Base-by-base conservation (phyloP, 2,113 vertebrate genomes). In the Amia ocellicauda region DNA sequence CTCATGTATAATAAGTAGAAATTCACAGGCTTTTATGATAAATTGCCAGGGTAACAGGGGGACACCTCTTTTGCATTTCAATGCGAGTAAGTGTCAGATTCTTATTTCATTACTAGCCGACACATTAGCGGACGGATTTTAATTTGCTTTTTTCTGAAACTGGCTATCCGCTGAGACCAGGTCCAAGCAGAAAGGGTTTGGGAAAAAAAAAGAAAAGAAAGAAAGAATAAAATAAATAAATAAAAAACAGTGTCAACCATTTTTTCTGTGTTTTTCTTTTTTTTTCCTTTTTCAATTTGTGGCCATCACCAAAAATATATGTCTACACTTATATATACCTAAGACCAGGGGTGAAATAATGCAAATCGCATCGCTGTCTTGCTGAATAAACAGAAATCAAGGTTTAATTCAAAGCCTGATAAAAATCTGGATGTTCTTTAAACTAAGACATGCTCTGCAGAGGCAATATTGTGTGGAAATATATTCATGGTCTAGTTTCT, bases 51-150 rank as follows among this genome's bases (percentile, higher is more conserved):
- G 90, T 93, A 95, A 90, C 81, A 68, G 82, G 85, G 88, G 88
- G 89, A 93, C 91, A 91, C 88, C 91, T 92, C 89, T 88, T 95
- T 95, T 93, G 93, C 93, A 95, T 94, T 94, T 93, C 92, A 95
- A 93, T 94, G 85, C 84, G 70, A 72, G 84, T 84, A 73, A 86
- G 86, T 93, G 93, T 93, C 93, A 94, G 90, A 93, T 92, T 91
- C 90, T 93, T 94, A 94, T 95, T 94, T 92, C 90, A 93, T 93
- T 94, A 94, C 87, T 84, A 61, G 79, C 76, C 75, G 76, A 92
- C 88, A 94, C 88, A 93, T 94, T 93, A 94, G 92, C 89, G 90
- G 89, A 92, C 68, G 85, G 88, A 90, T 91, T 94, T 92, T 91
- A 94, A 95, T 95, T 95, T 94, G 78, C 83, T 83, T 78, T 69